Evolutionary conservation across 2,113 vertebrate species (phyloP).

Genomic region (Eretmochelys imbricata): DNA sequence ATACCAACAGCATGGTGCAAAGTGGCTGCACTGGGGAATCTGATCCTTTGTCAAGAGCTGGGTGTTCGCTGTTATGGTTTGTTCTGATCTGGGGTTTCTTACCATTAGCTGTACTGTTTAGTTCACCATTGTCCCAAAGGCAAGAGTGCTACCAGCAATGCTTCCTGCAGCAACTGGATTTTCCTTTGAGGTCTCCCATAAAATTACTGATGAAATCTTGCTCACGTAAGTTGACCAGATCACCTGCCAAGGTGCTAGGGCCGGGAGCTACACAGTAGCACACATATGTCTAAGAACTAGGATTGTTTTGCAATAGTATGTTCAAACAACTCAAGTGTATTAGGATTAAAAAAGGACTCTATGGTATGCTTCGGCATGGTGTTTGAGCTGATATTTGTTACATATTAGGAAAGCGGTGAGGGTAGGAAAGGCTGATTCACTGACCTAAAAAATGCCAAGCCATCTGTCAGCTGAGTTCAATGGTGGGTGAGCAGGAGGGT

Average conservation of each 20-base stretch:
- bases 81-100: not conserved
- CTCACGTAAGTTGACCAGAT: rapidly evolving
- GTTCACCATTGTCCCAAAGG: rapidly evolving
- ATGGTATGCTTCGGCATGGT: not conserved
- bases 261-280: not conserved
- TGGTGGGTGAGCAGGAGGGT: rapidly evolving
- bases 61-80: not conserved
- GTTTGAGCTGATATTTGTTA: not conserved
- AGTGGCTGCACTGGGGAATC: not conserved
- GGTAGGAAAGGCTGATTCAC: not conserved
- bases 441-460: not conserved
- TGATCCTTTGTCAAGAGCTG: not conserved
- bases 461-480: not conserved
- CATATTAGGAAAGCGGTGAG: not conserved
- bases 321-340: not conserved
- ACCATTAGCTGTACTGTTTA: not conserved
- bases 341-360: not conserved
- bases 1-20: not conserved
- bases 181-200: not conserved
- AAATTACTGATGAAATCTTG: not conserved
- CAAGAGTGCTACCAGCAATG: not conserved
- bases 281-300: not conserved
- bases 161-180: not conserved
- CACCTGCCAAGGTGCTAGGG: not conserved
- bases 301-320: not conserved